Conservation (phyloP, 2,888 invertebrate genomes). For the Imbricaverruca yamaguchii region DNA sequence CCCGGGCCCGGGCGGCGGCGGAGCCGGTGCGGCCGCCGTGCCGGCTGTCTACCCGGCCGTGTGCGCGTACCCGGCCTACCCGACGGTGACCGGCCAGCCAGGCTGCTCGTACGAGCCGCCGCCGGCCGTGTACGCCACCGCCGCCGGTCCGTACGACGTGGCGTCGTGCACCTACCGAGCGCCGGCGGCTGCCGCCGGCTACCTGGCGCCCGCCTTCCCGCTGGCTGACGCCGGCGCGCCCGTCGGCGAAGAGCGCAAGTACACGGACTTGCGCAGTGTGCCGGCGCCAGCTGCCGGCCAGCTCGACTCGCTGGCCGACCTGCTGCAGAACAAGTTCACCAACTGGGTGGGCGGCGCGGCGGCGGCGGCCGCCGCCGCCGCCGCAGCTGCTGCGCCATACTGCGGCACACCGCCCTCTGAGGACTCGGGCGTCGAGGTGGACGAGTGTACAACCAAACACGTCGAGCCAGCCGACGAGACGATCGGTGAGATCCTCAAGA, state of each 20-base stretch:
- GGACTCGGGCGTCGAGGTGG: conserved; percentile 34
- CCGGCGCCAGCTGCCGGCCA: conserved; percentile 56
- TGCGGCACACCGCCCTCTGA: conserved; percentile 26
- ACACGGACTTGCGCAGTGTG: conserved; percentile 55
- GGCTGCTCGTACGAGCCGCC: neutral
- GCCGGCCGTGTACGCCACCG: conserved; percentile 8
- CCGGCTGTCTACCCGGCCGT: conserved; percentile 3
- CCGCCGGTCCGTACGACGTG: neutral
- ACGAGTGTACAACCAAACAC: conserved; percentile 38
- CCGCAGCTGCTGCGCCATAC: conserved; percentile 29
- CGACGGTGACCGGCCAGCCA: neutral
- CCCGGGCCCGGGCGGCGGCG: conserved; percentile 13
- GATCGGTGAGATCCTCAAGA: conserved; percentile 85
- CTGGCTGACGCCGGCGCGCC: neutral
- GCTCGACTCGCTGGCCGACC: conserved; percentile 60
- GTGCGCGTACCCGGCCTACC: neutral
- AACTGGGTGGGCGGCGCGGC: conserved; percentile 14
- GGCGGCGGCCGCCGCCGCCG: conserved; percentile 29
- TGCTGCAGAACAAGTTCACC: conserved; percentile 43
- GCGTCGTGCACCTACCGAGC: conserved; percentile 1
- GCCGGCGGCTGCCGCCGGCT: neutral
- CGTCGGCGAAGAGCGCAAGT: conserved; percentile 41
- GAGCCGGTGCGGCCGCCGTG: neutral
- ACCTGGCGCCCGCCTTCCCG: neutral
- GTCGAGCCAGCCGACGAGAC: conserved; percentile 50